Percentiles rank a stretch among this genome's conserved stretches.
Conservation (phyloP, 2,113 vertebrate species). For the Mormoops blainvillei region DNA sequence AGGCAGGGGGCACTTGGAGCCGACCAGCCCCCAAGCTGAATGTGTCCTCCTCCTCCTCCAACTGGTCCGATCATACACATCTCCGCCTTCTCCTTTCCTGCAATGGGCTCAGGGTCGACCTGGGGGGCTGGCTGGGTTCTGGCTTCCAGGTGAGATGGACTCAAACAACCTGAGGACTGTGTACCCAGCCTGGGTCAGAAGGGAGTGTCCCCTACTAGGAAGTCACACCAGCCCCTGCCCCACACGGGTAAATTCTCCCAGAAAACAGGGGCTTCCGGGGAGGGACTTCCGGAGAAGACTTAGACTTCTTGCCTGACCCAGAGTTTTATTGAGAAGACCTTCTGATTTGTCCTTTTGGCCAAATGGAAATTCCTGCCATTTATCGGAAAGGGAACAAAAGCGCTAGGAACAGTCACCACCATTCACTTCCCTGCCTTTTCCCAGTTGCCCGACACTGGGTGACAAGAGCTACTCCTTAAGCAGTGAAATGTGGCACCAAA, state of each 20-base stretch:
- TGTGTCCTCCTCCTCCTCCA: accelerated
- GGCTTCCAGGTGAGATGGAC: not conserved
- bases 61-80: not conserved
- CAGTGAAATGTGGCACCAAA: not conserved
- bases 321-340: not conserved
- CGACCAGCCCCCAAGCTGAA: accelerated
- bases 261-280: not conserved
- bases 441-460: too few relatives aligned
- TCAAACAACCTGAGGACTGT: not conserved
- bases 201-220: not conserved
- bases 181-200: accelerated
- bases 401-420: not conserved
- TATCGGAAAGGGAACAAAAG: not conserved
- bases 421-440: not conserved
- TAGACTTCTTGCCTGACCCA: not conserved
- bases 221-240: not conserved
- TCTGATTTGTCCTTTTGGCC: not conserved
- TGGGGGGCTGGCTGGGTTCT: not conserved
- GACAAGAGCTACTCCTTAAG: not conserved
- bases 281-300: not conserved
- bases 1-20: accelerated
- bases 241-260: not conserved
- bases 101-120: not conserved
- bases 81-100: not conserved
- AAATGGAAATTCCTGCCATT: not conserved